Evolutionary conservation across 2,797 vertebrate species (phyloP), one percentile per base, ranked within the genome.

Genomic region (Xerus rutilus): DNA sequence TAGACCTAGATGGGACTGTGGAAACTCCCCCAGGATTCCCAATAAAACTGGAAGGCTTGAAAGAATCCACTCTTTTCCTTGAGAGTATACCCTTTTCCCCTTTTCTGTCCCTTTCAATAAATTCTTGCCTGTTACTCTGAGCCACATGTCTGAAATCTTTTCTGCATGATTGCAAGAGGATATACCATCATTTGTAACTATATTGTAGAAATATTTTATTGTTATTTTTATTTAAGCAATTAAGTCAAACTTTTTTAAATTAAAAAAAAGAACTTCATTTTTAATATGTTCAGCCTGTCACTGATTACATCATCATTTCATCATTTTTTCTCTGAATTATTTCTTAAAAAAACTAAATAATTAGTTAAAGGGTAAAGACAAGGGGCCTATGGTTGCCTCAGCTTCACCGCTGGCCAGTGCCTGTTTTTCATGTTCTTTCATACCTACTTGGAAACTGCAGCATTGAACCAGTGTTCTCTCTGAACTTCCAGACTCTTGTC

Each of bases 151-250:
- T 57, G 54, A 57, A 57, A 21, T 57, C 54, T 57, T 57, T 57
- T 18, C 6, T 5, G 54, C 1, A 1, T 20, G 54, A 57, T 57
- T 54, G 17, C 52, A 54, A 18, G 4, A 87, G 69, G 47, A 28
- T 79, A 52, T 72, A 82, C 73, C 70, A 84, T 77, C 97, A 94
- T 98, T 82, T 98, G 95, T 97, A 98, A 98, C 92, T 98, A 39
- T 93, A 95, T 98, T 67, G 78, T 98, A 98, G 74, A 74, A 52
- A 81, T 97, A 86, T 93, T 98, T 98, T 97, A 96, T 96, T 98
- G 95, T 86, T 94, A 83, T 97, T 95, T 97, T 98, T 98, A 98
- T 98, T 98, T 98, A 98, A 98, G 78, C 30, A 97, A 96, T 93
- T 92, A 97, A 98, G 97, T 98, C 95, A 97, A 98, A 92, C 25